These are phyloP conservation scores for Mya arenaria DNA, from an alignment of 1,140 invertebrate genomes.

Conservation along the genomic window DNA sequence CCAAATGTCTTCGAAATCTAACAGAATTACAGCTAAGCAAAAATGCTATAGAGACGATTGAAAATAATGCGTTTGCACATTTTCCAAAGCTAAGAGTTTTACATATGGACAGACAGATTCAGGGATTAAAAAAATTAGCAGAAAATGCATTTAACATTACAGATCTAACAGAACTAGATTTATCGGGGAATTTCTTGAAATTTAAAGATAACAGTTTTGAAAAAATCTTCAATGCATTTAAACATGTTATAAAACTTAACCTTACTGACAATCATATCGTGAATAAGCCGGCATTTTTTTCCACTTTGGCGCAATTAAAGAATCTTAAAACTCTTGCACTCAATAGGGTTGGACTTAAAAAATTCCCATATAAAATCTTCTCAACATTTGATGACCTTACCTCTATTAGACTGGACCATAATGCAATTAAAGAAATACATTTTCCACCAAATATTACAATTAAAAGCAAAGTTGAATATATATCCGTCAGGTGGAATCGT, in stretches of 20 bases:
- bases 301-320: not conserved
- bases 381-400: not conserved
- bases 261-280: not conserved
- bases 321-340: not conserved
- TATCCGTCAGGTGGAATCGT: not conserved
- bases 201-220: not conserved
- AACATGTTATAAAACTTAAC: not conserved
- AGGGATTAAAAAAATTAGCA: not conserved
- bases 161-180: not conserved
- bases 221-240: not conserved
- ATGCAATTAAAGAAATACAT: not conserved
- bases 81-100: not conserved
- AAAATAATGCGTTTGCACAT: not conserved
- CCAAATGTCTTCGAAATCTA: not conserved
- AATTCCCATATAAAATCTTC: not conserved
- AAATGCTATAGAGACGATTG: not conserved
- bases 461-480: not conserved
- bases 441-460: not conserved
- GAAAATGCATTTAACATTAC: not conserved
- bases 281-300: not conserved
- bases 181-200: not conserved
- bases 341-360: not conserved
- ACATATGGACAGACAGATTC: not conserved
- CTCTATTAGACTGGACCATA: not conserved
- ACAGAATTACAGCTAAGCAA: not conserved